A percentile compares a stretch with the other conserved stretches of the same genome.
phyloP scores from a whole-genome alignment of 2,888 invertebrate species.

The Drosophila hamatofila region DNA sequence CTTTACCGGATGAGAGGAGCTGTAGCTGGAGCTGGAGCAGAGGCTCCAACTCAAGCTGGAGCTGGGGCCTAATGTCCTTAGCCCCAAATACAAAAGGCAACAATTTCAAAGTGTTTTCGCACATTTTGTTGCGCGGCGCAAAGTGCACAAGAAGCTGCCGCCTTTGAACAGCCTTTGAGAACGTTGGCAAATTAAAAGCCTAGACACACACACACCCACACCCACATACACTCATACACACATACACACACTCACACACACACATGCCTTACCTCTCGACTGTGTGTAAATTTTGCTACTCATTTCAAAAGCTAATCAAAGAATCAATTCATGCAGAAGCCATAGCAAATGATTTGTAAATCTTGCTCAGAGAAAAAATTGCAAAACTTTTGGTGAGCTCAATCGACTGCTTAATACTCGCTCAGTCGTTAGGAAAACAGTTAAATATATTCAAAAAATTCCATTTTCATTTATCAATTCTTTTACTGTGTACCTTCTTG shows the following conservation, averaged over 20 bases:
- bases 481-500: no score
- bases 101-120: constrained; percentile 51
- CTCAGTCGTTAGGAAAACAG: background rate
- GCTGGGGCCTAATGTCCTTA: constrained; percentile 54
- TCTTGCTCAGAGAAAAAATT: background rate
- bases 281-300: constrained; percentile 13
- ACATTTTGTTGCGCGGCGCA: constrained; percentile 30
- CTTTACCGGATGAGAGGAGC: background rate
- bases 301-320: constrained; percentile 14
- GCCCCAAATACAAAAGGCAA: constrained; percentile 34
- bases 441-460: background rate
- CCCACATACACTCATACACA: background rate
- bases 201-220: constrained; percentile 3
- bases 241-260: background rate
- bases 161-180: constrained; percentile 23
- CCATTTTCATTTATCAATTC: no score
- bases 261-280: background rate
- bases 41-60: background rate
- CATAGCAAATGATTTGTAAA: constrained; percentile 1
- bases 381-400: background rate
- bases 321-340: constrained; percentile 1
- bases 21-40: constrained; percentile 8
- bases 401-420: background rate
- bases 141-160: constrained; percentile 28
- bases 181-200: constrained; percentile 38